phyloP scores from a whole-genome alignment of 2,888 invertebrate genomes.

The Clepsis dumicolana region DNA sequence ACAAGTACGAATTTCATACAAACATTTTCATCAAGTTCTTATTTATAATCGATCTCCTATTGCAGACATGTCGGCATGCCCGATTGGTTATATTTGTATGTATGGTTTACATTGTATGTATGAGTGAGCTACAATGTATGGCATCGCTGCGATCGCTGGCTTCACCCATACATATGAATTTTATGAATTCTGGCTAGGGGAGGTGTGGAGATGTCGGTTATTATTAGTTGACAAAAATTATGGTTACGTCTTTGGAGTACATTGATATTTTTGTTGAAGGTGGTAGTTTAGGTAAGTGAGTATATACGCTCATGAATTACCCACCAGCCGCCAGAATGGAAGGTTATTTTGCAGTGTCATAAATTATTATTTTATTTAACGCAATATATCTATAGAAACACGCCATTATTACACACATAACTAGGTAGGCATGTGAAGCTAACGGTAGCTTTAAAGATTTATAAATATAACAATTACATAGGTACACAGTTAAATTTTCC shows the following conservation, averaged over 20 bases:
- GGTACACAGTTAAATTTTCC: too few relatives aligned
- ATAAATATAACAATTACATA: too few relatives aligned
- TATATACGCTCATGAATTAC: too few relatives aligned
- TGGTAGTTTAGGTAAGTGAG: too few relatives aligned
- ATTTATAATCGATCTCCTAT: constrained; percentile 19
- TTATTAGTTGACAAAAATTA: constrained; percentile 19
- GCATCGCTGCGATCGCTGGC: constrained; percentile 69
- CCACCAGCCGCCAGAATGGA: too few relatives aligned
- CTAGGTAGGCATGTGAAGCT: too few relatives aligned
- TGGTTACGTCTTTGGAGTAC: not conserved
- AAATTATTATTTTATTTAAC: too few relatives aligned
- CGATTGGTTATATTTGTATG: constrained; percentile 4
- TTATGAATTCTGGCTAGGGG: constrained; percentile 70
- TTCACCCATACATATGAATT: constrained; percentile 82
- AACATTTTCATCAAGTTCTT: not conserved
- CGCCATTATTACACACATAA: too few relatives aligned
- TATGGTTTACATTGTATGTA: constrained; percentile 73
- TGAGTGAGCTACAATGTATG: constrained; percentile 72
- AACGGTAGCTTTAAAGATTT: too few relatives aligned
- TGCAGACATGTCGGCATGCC: not conserved
- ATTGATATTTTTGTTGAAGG: too few relatives aligned
- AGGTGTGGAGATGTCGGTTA: constrained; percentile 57
- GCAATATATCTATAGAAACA: too few relatives aligned
- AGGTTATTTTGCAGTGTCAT: too few relatives aligned
- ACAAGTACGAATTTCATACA: not conserved